Evolutionary conservation across 92 coral and sea anemone genomes (phyloP).

Genomic region (Heliopora coerulea): DNA sequence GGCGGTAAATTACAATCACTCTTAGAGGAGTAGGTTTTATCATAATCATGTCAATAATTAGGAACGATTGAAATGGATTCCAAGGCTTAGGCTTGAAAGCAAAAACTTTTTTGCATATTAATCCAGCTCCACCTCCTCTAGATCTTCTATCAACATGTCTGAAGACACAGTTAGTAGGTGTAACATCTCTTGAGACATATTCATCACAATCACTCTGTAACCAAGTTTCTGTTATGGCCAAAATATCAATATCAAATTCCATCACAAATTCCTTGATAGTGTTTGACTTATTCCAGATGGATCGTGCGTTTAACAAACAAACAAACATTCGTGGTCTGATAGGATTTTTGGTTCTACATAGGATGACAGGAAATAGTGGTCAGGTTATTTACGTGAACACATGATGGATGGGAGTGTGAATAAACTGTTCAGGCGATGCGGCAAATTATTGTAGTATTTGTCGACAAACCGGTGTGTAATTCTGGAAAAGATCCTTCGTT

Average conservation of each 20-base stretch:
- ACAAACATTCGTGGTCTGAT: no score
- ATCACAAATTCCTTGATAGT: conserved; percentile 12
- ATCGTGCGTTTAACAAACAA: conserved; percentile 20
- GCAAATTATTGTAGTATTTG: no score
- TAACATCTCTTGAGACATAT: neutral
- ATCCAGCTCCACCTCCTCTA: conserved; percentile 25
- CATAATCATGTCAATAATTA: neutral
- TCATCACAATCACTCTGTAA: neutral
- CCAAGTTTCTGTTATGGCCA: conserved; percentile 35
- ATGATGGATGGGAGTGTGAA: no score
- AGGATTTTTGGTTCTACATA: no score
- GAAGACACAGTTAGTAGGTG: conserved; percentile 5
- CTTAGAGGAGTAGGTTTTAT: neutral
- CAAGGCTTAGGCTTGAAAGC: neutral
- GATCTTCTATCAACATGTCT: conserved; percentile 21
- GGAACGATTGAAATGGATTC: neutral
- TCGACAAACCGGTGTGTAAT: no score
- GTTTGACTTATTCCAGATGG: conserved; percentile 4
- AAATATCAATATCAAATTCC: neutral
- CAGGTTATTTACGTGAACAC: no score
- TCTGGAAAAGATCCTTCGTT: no score
- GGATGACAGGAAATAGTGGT: no score
- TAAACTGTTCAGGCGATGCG: no score
- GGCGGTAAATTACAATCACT: conserved; percentile 8
- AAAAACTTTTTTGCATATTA: conserved; percentile 14